Evolutionary conservation across 2,888 invertebrate genomes (phyloP).

Genomic region (Cremastobaeus sp.): DNA sequence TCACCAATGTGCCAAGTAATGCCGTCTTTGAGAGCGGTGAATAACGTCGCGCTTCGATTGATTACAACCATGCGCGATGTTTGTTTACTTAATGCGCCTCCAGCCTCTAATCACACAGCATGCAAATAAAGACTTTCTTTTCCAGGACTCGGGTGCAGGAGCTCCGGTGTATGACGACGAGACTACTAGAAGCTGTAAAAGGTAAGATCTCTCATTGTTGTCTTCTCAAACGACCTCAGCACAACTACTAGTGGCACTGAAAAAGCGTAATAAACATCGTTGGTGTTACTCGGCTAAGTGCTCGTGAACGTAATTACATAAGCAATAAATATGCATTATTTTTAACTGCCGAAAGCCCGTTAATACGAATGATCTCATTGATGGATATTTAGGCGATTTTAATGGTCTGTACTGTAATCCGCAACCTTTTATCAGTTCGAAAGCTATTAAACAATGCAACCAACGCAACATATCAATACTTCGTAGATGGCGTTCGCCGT

Average conservation of each 20-base stretch:
- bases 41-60: slow-evolving; percentile 39
- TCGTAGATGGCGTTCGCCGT: slow-evolving; percentile 21
- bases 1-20: slow-evolving; percentile 42
- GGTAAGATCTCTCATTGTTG: slow-evolving; percentile 71
- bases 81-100: no score
- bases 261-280: background rate
- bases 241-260: background rate
- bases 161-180: slow-evolving; percentile 80
- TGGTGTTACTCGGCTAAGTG: no score
- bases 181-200: slow-evolving; percentile 79
- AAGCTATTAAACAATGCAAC: no score
- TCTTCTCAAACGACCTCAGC: background rate
- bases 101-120: no score
- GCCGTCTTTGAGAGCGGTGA: slow-evolving; percentile 37
- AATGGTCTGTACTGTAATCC: no score
- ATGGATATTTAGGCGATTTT: no score
- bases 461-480: slow-evolving; percentile 27
- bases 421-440: no score
- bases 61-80: slow-evolving; percentile 32
- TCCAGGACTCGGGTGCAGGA: slow-evolving; percentile 80
- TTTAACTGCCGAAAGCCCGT: no score
- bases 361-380: no score
- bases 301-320: no score
- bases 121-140: slow-evolving; percentile 56
- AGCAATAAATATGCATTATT: no score